Conservation (phyloP, 2,888 invertebrate genomes). For the Torymus aiolomorphi region DNA sequence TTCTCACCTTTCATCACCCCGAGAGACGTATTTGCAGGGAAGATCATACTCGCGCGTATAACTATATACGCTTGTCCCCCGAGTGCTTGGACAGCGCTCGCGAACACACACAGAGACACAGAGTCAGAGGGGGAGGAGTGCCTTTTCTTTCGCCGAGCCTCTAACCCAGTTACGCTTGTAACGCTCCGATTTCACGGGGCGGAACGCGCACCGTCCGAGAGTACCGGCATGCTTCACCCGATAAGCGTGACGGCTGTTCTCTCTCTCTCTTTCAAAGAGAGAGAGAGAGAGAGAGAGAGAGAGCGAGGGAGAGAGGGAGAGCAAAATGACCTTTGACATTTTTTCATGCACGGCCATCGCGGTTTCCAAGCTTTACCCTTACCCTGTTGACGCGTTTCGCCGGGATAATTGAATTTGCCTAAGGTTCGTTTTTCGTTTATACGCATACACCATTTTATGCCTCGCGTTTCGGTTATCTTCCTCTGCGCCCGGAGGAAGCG, state of each 20-base stretch:
- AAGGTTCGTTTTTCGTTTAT: neutral
- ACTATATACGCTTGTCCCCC: conserved; percentile 42
- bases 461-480: too few relatives aligned
- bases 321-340: neutral
- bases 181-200: conserved; percentile 38
- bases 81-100: conserved; percentile 46
- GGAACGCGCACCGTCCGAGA: too few relatives aligned
- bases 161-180: conserved; percentile 36
- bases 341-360: neutral
- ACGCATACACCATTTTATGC: neutral
- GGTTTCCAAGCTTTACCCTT: too few relatives aligned
- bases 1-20: conserved; percentile 43
- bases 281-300: neutral
- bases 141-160: conserved; percentile 9
- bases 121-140: neutral
- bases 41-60: conserved; percentile 27
- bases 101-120: neutral
- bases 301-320: neutral
- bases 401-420: too few relatives aligned
- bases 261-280: too few relatives aligned
- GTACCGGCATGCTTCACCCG: conserved; percentile 5
- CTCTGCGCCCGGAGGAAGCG: too few relatives aligned
- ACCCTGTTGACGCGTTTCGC: too few relatives aligned
- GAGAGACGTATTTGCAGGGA: conserved; percentile 52
- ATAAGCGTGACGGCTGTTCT: neutral